Conservation (phyloP, 2,888 invertebrate species). For the Harpalus rufipes region DNA sequence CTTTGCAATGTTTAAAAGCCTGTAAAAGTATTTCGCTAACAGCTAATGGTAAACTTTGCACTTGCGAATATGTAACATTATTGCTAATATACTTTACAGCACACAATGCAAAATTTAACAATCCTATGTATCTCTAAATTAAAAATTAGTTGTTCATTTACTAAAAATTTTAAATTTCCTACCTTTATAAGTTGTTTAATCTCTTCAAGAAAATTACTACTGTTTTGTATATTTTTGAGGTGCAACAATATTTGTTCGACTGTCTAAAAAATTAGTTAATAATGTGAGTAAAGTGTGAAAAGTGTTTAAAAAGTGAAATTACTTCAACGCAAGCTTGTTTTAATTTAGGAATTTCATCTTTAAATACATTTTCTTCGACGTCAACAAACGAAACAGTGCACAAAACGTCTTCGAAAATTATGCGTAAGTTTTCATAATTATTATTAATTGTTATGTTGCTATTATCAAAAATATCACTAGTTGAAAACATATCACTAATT, state of each 20-base stretch:
- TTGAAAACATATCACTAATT: conserved; percentile 57
- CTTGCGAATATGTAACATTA: conserved; percentile 44
- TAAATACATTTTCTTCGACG: conserved; percentile 60
- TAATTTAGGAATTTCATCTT: conserved; percentile 58
- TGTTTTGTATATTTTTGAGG: conserved; percentile 25
- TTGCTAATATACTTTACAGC: conserved; percentile 54
- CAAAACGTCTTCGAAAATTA: conserved; percentile 58
- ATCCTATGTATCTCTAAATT: conserved; percentile 48
- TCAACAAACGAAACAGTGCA: conserved; percentile 52
- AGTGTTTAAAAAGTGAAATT: neutral
- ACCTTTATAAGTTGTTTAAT: conserved; percentile 54
- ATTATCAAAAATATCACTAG: conserved; percentile 50
- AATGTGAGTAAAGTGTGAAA: neutral
- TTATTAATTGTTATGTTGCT: conserved; percentile 20
- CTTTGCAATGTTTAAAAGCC: conserved; percentile 60
- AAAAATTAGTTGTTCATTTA: conserved; percentile 1
- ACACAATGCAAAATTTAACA: conserved; percentile 26
- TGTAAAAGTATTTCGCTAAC: conserved; percentile 55
- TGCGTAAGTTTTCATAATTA: conserved; percentile 53
- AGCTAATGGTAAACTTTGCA: conserved; percentile 55
- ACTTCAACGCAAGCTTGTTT: conserved; percentile 46
- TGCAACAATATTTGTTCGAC: conserved; percentile 36
- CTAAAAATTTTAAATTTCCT: neutral
- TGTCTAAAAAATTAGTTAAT: conserved; percentile 5
- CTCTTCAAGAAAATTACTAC: conserved; percentile 16